These are phyloP conservation scores for Morpho helenor DNA, from an alignment of 2,888 invertebrate genomes.

Conservation along the genomic window DNA sequence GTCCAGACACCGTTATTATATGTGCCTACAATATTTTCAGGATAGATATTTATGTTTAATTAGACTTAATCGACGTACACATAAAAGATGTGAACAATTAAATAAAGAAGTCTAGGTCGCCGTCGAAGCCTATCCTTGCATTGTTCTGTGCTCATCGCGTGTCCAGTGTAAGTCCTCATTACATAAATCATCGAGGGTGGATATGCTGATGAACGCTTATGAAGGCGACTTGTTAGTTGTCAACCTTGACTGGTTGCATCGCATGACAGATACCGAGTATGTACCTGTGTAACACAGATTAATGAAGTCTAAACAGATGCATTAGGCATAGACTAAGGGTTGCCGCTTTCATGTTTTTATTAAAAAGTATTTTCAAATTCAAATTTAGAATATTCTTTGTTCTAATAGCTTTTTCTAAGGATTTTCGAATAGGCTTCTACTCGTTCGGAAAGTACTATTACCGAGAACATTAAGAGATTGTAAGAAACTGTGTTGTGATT, in stretches of 20 bases:
- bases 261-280: slow-evolving; percentile 7
- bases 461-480: no score
- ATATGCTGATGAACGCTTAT: slow-evolving; percentile 45
- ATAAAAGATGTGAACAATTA: slow-evolving; percentile 63
- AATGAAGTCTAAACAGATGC: not conserved
- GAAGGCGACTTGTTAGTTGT: slow-evolving; percentile 49
- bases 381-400: no score
- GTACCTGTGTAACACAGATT: not conserved
- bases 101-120: slow-evolving; percentile 74
- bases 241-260: slow-evolving; percentile 48
- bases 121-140: slow-evolving; percentile 67
- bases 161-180: slow-evolving; percentile 72
- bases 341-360: no score
- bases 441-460: no score
- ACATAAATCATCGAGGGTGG: slow-evolving; percentile 72
- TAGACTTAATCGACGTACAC: slow-evolving; percentile 33
- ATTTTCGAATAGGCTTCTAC: no score
- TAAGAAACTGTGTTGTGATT: no score
- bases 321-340: no score
- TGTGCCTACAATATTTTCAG: no score
- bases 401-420: no score
- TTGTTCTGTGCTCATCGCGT: slow-evolving; percentile 68
- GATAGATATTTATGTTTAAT: no score
- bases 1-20: no score
- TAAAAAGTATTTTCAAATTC: no score